Base-by-base conservation (phyloP, 2,888 invertebrate genomes). In the Caenorhabditis imperialis region DNA sequence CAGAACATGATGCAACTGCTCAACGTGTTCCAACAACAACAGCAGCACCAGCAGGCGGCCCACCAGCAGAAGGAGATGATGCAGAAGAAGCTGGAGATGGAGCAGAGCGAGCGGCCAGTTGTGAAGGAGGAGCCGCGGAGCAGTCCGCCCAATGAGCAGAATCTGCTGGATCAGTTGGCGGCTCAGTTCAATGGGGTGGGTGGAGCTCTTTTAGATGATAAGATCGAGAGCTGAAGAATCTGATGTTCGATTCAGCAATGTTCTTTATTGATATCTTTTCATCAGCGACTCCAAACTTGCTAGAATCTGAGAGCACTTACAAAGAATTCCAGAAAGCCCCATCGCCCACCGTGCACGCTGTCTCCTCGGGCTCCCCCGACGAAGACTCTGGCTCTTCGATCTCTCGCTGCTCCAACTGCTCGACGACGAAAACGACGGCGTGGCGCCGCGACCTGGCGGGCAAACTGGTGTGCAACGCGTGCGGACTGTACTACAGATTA, bases 371-470 rank as follows among this genome's bases (percentile, higher is more conserved):
- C 10, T 30, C 16, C n/a, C 37, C 53, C 14, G 75, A 80, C 20
- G 82, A 77, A 25, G 77, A 75, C 23, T 48, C 71, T 20, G 69
- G 48, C 37, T 54, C 77, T 12, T 78, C 82, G 27, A 67, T 78
- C 20, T 82, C 84, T 1, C 77, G 83, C n/a, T 87, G 87, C 77
- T 81, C 76, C 54, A 87, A 87, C 58, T 87, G 87, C 53, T 75
- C 75, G 55, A 87, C 87, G 23, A 84, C 82, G 4, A 87, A 86
- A 53, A 87, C 87, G 35, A 87, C 87, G 1, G 86, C 87, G n/a
- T 87, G 87, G 87, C 51, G 87, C 48, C 77, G 87, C 6, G 85
- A 86, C 60, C 63, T 82, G 54, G 55, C 67, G n/a, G 86, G 85
- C 20, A 79, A 81, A 58, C 75, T 87, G 23, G 87, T 87, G 44